phyloP scores from a whole-genome alignment of 2,888 invertebrate genomes.

The Omphaloscelis lunosa region DNA sequence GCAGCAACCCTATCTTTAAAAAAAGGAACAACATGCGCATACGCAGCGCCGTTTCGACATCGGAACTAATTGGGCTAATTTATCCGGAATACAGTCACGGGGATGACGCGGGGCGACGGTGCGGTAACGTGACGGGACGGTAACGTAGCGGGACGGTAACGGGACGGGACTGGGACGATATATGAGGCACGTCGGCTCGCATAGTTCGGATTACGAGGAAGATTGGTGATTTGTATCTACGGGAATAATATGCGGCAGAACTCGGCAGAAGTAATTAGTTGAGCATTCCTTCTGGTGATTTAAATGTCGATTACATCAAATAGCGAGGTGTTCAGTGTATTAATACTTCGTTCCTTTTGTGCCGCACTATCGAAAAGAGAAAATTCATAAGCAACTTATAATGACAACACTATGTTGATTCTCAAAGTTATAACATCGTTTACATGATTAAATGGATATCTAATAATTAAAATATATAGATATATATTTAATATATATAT shows the following conservation, averaged over 20 bases:
- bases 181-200: constrained; percentile 66
- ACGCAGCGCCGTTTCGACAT: constrained; percentile 66
- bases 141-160: constrained; percentile 3
- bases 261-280: constrained; percentile 64
- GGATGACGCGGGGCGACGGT: constrained; percentile 45
- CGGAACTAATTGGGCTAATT: constrained; percentile 83
- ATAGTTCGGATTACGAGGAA: constrained; percentile 77
- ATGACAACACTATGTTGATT: background rate
- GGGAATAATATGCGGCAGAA: constrained; percentile 51
- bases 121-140: constrained; percentile 33
- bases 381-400: background rate
- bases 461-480: background rate
- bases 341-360: background rate
- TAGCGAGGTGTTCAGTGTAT: background rate
- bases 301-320: background rate
- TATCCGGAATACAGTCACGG: constrained; percentile 71
- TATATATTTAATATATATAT: too few relatives aligned
- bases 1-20: constrained; percentile 67
- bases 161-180: constrained; percentile 30
- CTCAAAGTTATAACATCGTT: background rate
- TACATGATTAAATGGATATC: background rate
- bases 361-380: background rate
- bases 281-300: constrained; percentile 13
- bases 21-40: constrained; percentile 64
- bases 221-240: constrained; percentile 79